Conservation (phyloP, 1,140 invertebrate species). For the Lepidurus apus region DNA sequence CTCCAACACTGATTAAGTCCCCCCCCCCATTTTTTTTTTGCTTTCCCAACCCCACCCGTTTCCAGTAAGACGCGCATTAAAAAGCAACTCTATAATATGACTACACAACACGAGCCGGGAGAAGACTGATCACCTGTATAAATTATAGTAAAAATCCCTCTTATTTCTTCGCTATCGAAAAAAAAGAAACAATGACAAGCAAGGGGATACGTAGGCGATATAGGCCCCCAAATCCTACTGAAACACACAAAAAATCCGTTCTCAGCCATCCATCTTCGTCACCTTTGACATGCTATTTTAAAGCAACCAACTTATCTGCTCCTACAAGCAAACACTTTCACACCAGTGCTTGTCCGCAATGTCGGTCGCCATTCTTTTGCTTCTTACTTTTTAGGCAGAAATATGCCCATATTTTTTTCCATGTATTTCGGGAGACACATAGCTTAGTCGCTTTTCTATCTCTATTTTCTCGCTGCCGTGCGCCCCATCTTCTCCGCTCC, state of each 20-base stretch:
- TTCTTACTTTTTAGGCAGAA: not conserved
- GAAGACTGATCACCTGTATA: slow-evolving; percentile 14
- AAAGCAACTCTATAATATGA: slow-evolving; percentile 1
- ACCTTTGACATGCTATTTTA: slow-evolving; percentile 14
- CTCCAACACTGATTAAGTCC: not conserved
- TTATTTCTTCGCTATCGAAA: not conserved
- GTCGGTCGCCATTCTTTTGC: slow-evolving; percentile 5
- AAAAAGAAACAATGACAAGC: slow-evolving; percentile 10
- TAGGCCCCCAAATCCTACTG: not conserved
- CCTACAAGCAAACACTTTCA: slow-evolving; percentile 4
- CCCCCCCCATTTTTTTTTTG: not conserved
- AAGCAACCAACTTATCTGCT: not conserved
- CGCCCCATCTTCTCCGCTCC: not conserved
- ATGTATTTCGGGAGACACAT: not conserved
- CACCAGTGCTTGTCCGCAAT: slow-evolving; percentile 15
- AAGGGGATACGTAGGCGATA: not conserved
- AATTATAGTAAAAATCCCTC: not conserved
- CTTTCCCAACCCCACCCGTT: not conserved
- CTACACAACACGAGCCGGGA: not conserved
- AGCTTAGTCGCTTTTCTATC: not conserved
- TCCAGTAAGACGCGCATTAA: not conserved
- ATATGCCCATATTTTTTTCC: not conserved
- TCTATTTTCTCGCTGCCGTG: not conserved
- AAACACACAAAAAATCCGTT: not conserved
- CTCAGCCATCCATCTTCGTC: not conserved